A percentile compares a stretch with the other conserved stretches of the same genome.
Evolutionary conservation across 2,888 invertebrate genomes (phyloP).

Genomic region (Lasioglossum pauxillum): DNA sequence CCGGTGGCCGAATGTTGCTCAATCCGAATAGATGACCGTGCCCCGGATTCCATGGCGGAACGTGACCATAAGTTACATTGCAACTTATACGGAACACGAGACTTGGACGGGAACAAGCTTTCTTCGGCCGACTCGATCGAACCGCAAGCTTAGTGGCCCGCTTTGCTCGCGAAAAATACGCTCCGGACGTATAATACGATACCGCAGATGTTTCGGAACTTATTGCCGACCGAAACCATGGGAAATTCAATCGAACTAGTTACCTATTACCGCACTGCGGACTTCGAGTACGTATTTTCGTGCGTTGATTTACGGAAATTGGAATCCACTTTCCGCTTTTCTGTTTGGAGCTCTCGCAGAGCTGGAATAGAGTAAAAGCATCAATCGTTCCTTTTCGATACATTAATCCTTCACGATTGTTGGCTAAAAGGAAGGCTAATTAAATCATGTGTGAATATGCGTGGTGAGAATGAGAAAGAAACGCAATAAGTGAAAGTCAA

Average conservation of each 20-base stretch:
- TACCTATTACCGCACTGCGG: neutral
- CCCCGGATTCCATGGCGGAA: constrained; percentile 15
- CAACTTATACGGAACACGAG: neutral
- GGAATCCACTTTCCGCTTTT: neutral
- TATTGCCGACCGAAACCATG: neutral
- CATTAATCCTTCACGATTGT: neutral
- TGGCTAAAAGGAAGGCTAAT: no score
- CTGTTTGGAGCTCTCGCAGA: neutral
- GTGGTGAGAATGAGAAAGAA: no score
- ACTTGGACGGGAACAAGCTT: neutral
- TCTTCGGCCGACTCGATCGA: neutral
- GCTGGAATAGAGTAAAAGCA: no score
- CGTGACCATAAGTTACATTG: constrained; percentile 13
- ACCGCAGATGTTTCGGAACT: constrained; percentile 4
- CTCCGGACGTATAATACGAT: neutral
- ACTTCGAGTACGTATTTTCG: neutral
- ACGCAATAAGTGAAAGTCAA: no score
- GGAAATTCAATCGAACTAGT: neutral
- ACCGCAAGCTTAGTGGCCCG: neutral
- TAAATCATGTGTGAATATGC: no score
- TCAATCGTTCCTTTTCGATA: neutral
- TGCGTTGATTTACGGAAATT: neutral
- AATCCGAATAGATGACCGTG: neutral
- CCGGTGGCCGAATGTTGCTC: constrained; percentile 20
- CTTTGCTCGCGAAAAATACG: neutral